These are phyloP conservation scores for Volucella inanis DNA, from an alignment of 2,888 invertebrate species.

Conservation along the genomic window DNA sequence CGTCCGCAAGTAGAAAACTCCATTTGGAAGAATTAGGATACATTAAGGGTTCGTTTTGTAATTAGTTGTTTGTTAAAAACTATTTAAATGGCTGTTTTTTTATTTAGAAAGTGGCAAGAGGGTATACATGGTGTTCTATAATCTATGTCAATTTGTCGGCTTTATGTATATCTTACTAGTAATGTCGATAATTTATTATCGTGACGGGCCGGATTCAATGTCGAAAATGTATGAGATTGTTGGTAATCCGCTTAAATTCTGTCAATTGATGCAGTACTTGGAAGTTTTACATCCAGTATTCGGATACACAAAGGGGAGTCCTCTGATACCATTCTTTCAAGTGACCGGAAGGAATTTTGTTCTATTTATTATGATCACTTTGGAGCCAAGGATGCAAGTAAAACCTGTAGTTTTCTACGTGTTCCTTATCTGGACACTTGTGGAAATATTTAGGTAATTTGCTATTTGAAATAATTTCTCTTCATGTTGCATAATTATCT, in stretches of 20 bases:
- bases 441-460: conserved; percentile 91
- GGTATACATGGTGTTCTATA: conserved; percentile 94
- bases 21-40: conserved; percentile 91
- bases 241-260: conserved; percentile 90
- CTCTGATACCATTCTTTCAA: conserved; percentile 90
- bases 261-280: conserved; percentile 91
- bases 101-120: conserved; percentile 89
- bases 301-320: conserved; percentile 92
- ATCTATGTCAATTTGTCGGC: conserved; percentile 94
- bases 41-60: conserved; percentile 85
- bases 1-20: conserved; percentile 88
- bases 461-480: conserved; percentile 1
- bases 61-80: background rate
- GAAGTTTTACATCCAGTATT: conserved; percentile 95
- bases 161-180: conserved; percentile 90
- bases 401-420: conserved; percentile 94
- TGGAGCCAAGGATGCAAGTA: conserved; percentile 93
- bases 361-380: conserved; percentile 91
- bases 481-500: conserved; percentile 3
- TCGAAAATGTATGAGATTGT: conserved; percentile 88
- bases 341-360: conserved; percentile 90
- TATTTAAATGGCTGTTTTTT: conserved; percentile 76
- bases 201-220: conserved; percentile 89
- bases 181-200: conserved; percentile 89
- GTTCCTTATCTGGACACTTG: conserved; percentile 91